Conservation (phyloP, 2,797 vertebrate genomes). For the Ciconia nigra region DNA sequence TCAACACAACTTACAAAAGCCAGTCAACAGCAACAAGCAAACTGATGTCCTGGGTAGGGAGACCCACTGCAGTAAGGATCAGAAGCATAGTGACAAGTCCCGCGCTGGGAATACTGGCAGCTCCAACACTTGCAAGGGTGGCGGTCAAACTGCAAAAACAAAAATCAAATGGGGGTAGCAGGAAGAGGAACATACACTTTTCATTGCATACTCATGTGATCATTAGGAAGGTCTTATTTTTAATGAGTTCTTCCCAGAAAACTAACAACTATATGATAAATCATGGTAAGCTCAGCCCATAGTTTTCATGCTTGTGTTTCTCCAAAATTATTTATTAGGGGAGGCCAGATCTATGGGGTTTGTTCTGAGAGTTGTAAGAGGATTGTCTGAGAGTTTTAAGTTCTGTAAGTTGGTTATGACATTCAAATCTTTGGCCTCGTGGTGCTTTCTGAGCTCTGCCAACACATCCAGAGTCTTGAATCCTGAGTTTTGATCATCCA, state of each 20-base stretch:
- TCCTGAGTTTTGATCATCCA: not conserved
- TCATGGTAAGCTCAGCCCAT: not conserved
- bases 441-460: not conserved
- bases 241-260: not conserved
- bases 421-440: not conserved
- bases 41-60: constrained; percentile 97
- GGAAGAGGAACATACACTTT: not conserved
- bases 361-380: not conserved
- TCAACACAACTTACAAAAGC: constrained; percentile 89
- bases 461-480: not conserved
- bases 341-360: not conserved
- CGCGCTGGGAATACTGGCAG: constrained; percentile 97
- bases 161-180: not conserved
- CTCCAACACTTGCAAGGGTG: constrained; percentile 94
- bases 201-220: not conserved
- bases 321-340: not conserved
- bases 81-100: constrained; percentile 98
- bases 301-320: not conserved
- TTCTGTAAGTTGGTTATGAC: not conserved
- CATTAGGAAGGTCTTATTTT: not conserved
- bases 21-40: constrained; percentile 97
- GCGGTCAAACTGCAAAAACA: constrained; percentile 80
- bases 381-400: not conserved
- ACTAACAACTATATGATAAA: not conserved
- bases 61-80: constrained; percentile 94